Evolutionary conservation across 2,113 vertebrate species (phyloP).

Genomic region (Tapirus terrestris): DNA sequence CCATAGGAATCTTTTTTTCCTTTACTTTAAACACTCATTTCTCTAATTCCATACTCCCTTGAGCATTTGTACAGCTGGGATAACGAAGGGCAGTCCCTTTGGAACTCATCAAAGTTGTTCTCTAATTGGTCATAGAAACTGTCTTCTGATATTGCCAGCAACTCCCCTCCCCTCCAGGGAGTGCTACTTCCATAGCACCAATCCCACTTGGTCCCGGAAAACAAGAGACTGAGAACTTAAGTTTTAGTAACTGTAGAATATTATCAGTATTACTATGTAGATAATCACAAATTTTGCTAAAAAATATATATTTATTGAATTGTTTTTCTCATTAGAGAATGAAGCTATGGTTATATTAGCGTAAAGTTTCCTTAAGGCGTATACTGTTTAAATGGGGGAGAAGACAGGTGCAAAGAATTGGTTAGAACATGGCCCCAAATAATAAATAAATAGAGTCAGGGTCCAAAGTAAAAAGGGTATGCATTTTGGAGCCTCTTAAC

Average conservation of each 20-base stretch:
- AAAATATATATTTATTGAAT: background rate
- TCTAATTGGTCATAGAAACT: background rate
- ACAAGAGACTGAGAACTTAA: slow-evolving; percentile 10
- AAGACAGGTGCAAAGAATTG: background rate
- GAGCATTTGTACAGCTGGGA: slow-evolving; percentile 33
- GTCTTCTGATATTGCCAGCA: slow-evolving; percentile 26
- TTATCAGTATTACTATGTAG: background rate
- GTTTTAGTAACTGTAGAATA: background rate
- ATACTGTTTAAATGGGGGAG: background rate
- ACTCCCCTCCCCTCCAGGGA: background rate
- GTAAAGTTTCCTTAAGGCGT: background rate
- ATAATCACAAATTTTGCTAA: slow-evolving; percentile 12
- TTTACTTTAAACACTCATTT: slow-evolving; percentile 40
- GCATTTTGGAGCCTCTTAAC: background rate
- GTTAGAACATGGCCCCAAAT: background rate
- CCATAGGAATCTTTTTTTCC: slow-evolving; percentile 16
- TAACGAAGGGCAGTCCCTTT: slow-evolving; percentile 13
- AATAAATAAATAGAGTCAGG: background rate
- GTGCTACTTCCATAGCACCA: background rate
- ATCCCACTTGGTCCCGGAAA: background rate
- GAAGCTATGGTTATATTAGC: background rate
- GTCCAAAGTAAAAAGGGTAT: background rate
- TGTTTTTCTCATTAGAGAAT: background rate
- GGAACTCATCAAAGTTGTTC: slow-evolving; percentile 60
- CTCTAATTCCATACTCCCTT: background rate